phyloP scores from a whole-genome alignment of 2,888 invertebrate species.

The Gerris lacustris region DNA sequence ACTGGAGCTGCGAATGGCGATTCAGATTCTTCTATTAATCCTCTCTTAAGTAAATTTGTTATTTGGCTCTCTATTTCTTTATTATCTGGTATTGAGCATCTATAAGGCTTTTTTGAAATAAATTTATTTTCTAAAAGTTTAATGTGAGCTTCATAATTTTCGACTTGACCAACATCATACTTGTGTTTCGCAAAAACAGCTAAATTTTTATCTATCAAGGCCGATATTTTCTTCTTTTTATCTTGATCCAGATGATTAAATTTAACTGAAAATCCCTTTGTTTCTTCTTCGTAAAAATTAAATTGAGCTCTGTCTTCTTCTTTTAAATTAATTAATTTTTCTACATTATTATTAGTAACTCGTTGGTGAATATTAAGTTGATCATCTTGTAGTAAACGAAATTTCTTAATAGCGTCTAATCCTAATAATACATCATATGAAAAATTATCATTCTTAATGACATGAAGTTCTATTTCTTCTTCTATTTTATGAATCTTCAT shows the following conservation, averaged over 20 bases:
- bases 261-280: conserved; percentile 16
- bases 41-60: conserved; percentile 3
- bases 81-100: conserved; percentile 20
- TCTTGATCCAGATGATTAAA: conserved; percentile 21
- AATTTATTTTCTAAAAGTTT: conserved; percentile 16
- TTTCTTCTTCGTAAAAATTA: neutral
- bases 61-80: conserved; percentile 20
- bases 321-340: neutral
- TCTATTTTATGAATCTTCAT: neutral
- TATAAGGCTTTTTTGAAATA: conserved; percentile 21
- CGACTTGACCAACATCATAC: neutral
- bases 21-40: conserved; percentile 14
- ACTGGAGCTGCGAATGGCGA: neutral
- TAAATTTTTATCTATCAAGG: conserved; percentile 19
- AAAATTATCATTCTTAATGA: neutral
- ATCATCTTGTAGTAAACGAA: neutral
- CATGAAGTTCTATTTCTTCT: neutral
- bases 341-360: neutral
- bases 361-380: neutral
- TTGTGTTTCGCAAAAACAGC: conserved; percentile 20
- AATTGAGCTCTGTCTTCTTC: neutral
- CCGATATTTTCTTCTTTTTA: conserved; percentile 19
- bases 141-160: neutral
- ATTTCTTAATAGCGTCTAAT: neutral
- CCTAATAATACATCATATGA: neutral